Evolutionary conservation across 2,888 invertebrate species (phyloP).

Genomic region (Dyspetes luteomarginatus): DNA sequence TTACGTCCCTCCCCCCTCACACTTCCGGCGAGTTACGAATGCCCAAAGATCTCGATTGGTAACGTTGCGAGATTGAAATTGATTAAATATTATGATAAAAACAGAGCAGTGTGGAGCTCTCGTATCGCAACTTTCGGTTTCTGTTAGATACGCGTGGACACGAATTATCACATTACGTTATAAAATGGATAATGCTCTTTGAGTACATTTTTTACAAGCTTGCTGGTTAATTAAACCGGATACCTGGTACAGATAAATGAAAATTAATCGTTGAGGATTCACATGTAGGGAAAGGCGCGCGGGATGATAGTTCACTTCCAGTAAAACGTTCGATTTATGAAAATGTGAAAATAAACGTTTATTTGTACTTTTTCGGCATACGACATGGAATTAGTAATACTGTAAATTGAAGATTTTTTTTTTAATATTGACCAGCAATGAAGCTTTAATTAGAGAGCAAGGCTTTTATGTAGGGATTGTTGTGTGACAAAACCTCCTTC

Average conservation of each 20-base stretch:
- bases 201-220: neutral
- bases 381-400: neutral
- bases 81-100: neutral
- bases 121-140: neutral
- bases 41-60: conserved; percentile 22
- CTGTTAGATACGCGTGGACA: neutral
- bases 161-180: neutral
- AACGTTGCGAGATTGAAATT: conserved; percentile 18
- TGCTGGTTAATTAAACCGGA: neutral
- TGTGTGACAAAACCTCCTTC: conserved; percentile 79
- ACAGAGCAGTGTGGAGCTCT: neutral
- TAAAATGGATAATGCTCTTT: neutral
- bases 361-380: conserved; percentile 1
- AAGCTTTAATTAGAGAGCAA: conserved; percentile 75
- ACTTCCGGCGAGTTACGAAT: conserved; percentile 14
- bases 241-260: neutral
- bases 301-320: neutral
- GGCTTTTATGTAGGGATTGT: conserved; percentile 85
- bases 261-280: neutral
- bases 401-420: neutral
- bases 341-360: conserved; percentile 33
- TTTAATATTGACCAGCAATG: neutral
- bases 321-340: conserved; percentile 13
- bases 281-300: neutral
- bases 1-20: conserved; percentile 70